phyloP scores from a whole-genome alignment of 2,113 vertebrate species.

The Odocoileus virginianus region DNA sequence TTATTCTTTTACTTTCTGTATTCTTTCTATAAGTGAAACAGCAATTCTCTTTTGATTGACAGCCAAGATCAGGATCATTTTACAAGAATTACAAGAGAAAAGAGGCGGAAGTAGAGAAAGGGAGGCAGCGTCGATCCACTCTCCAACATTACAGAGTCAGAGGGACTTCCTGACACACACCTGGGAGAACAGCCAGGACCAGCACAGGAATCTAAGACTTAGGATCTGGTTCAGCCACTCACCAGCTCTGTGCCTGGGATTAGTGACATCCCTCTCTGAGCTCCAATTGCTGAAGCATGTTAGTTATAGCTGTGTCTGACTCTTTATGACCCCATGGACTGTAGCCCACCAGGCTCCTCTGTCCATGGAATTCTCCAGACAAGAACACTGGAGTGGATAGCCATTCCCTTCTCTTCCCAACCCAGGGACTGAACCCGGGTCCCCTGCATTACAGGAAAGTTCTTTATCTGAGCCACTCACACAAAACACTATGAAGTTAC shows the following conservation, averaged over 20 bases:
- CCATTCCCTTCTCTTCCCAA: not conserved
- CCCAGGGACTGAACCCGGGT: not conserved
- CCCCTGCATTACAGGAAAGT: not conserved
- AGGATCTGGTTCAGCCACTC: not conserved
- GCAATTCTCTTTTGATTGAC: not conserved
- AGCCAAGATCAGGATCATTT: not conserved
- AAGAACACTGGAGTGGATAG: not conserved
- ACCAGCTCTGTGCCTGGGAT: not conserved
- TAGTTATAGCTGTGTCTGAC: not conserved
- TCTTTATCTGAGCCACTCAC: not conserved
- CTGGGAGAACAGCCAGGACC: not conserved
- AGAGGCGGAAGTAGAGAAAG: not conserved
- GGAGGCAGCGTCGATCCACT: not conserved
- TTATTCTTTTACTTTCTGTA: not conserved
- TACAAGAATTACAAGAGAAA: constrained; percentile 5
- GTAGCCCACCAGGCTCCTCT: not conserved
- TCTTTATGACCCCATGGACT: not conserved
- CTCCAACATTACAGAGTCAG: not conserved
- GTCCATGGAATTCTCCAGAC: not conserved
- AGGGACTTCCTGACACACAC: not conserved
- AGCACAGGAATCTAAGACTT: not conserved
- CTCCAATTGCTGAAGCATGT: not conserved
- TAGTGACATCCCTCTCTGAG: not conserved
- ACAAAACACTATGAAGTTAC: not conserved
- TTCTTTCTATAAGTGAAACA: constrained; percentile 19